Base-by-base conservation (phyloP, 2,113 vertebrate genomes). In the Mus musculus region DNA sequence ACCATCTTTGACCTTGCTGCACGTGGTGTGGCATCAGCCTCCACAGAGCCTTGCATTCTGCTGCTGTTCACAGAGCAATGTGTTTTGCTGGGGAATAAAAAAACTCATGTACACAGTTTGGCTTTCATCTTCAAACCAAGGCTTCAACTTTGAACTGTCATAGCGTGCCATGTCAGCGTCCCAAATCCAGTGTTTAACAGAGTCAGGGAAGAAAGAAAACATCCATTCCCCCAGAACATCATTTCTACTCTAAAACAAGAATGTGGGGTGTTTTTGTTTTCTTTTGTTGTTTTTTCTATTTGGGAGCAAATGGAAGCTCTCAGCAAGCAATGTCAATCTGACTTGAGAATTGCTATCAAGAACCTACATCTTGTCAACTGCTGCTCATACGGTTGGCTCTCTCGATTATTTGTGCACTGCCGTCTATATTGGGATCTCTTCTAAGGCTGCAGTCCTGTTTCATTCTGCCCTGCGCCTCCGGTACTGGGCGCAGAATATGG, bases 61-160 rank as follows among this genome's bases (percentile, higher is more conserved):
- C 10, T 30, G 28, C 28, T 5, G 49, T 9, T 93, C 90, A 73
- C n/a, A 69, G 86, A 71, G 30, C n/a, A n/a, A 36, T 89, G 90
- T 93, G 72, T 94, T 77, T 91, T 89, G 85, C 90, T 84, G 52
- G n/a, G 63, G 95, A 89, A 91, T 65, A 80, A 96, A 96, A 96
- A 92, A 75, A 20, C 49, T 72, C 67, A 1, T 39, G 85, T 76
- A 61, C 5, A 77, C 20, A 46, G 39, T 22, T 67, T 89, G 96
- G 0, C 56, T 93, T 76, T 94, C 9, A 72, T 30, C 97, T 95
- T 96, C 16, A 78, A 94, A 86, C 24, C 96, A 80, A 88, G 71
- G 59, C 95, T 59, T 67, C 88, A 86, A 80, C 92, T 96, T 84
- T 65, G 94, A 77, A 63, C 11, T 30, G 93, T 87, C 59, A n/a